Percentiles rank a stretch among this genome's conserved stretches.
Conservation (phyloP, 92 coral and sea anemone species). For the Parazoanthus atlanticus region DNA sequence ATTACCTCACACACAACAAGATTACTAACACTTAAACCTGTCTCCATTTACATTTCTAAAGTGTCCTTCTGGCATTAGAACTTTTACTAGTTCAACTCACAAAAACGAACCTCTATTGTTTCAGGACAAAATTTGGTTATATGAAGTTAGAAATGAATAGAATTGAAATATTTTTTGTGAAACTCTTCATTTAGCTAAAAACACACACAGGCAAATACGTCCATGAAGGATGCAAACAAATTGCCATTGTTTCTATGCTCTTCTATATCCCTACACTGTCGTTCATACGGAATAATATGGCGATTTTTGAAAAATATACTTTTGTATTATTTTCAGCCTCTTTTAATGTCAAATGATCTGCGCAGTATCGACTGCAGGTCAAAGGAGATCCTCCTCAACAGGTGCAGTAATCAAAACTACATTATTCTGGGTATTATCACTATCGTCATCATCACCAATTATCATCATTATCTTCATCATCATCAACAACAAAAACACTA, state of each 20-base stretch:
- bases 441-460: too few species aligned
- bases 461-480: too few species aligned
- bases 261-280: background rate
- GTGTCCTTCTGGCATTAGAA: too few species aligned
- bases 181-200: background rate
- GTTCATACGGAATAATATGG: background rate
- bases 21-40: too few species aligned
- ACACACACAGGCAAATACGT: background rate
- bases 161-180: background rate
- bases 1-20: too few species aligned
- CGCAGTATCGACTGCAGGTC: constrained; percentile 79
- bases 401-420: constrained; percentile 42
- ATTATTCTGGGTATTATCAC: background rate
- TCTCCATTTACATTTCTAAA: too few species aligned
- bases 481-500: too few species aligned
- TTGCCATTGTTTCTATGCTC: background rate
- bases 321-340: constrained; percentile 65
- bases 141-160: too few species aligned
- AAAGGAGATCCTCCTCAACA: constrained; percentile 87
- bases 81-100: too few species aligned
- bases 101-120: too few species aligned
- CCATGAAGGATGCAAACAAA: background rate
- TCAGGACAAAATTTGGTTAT: too few species aligned
- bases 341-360: constrained; percentile 93
- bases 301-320: too few species aligned